Base-by-base conservation (phyloP, 2,888 invertebrate genomes). In the Cataglyphis livida region DNA sequence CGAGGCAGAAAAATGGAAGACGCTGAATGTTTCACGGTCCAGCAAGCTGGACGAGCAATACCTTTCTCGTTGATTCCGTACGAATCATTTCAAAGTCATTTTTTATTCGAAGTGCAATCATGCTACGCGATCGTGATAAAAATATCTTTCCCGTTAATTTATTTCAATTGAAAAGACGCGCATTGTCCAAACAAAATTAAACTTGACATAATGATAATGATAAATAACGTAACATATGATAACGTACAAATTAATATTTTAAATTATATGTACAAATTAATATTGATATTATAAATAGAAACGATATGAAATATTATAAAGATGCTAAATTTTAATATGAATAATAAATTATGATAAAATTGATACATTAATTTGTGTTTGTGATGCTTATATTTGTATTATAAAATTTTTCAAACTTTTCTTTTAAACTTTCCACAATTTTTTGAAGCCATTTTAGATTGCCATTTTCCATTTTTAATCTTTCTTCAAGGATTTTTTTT, bases 21-120 rank as follows among this genome's bases (percentile, higher is more conserved):
- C 1, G 44, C 32, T 21, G 44, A 12, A 66, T 66, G 38, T 76
- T 76, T 76, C 75, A 25, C 65, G 21, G 10, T 48, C 10, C 64
- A 51, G 18, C 62, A 48, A 61, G 41, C 28, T 32, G 12, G 4
- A 9, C 18, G 41, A 57, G 38, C 35, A 51, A 65, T 54, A 64
- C n/a, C 35, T 74, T 25, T 25, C 48, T 28, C 66, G 25, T 54
- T 28, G 54, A 76, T 54, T 38, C 32, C 15, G 21, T 18, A 65
- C 51, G 51, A 65, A 38, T 18, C n/a, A 48, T 48, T 38, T 38
- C 38, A 25, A 75, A 75, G 51, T 3, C 15, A 54, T 28, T 66
- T 66, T 38, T 25, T 21, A 74, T 48, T 12, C 21, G 10, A 66
- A 10, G 28, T n/a, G 38, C 21, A 18, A 59, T 73, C 71, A n/a